phyloP scores from a whole-genome alignment of 2,113 vertebrate species.

The Meleagris gallopavo region DNA sequence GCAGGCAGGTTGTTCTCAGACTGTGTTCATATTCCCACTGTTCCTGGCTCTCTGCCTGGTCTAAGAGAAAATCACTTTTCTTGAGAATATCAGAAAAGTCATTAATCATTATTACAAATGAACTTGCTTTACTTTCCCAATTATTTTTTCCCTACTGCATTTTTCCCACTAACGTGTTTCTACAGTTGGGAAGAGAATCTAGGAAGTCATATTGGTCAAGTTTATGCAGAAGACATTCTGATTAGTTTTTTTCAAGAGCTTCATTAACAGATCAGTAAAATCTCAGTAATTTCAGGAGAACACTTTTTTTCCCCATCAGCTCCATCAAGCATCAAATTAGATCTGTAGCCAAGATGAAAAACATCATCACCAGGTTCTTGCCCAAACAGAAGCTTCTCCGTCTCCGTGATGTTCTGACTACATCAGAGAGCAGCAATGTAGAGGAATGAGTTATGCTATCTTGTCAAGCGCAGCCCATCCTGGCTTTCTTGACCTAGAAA shows the following conservation, averaged over 20 bases:
- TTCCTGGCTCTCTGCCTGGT: background rate
- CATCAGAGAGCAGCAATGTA: background rate
- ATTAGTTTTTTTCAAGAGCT: background rate
- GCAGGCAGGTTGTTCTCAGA: background rate
- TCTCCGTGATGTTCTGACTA: background rate
- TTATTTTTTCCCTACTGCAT: background rate
- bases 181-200: background rate
- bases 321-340: background rate
- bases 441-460: background rate
- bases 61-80: background rate
- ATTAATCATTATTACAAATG: background rate
- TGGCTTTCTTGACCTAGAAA: background rate
- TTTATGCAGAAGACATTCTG: background rate
- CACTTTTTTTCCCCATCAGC: background rate
- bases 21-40: background rate
- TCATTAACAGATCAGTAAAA: background rate
- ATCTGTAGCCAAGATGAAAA: background rate
- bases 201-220: background rate
- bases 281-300: background rate
- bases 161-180: background rate
- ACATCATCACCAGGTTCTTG: background rate
- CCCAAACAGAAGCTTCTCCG: background rate
- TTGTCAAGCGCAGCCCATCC: background rate
- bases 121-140: background rate
- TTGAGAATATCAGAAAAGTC: background rate